phyloP scores from a whole-genome alignment of 2,113 vertebrate species.

The Forbesichthys papilliferus region DNA sequence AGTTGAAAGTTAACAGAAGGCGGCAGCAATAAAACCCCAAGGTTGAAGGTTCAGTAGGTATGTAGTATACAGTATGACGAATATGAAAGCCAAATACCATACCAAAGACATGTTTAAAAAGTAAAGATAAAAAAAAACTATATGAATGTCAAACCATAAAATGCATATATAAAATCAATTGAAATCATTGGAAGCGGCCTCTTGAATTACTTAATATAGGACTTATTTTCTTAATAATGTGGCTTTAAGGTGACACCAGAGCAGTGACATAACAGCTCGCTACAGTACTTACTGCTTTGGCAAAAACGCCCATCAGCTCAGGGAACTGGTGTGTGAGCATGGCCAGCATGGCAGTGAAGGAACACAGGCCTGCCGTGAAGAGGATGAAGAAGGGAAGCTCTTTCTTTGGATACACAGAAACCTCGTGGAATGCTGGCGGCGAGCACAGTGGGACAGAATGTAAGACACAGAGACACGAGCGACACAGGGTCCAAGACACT shows the following conservation, averaged over 20 bases:
- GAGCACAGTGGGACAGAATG: neutral
- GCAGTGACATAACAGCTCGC: neutral
- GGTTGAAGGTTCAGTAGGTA: constrained; percentile 18
- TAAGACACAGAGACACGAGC: neutral
- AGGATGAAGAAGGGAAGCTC: constrained; percentile 99
- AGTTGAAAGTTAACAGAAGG: constrained; percentile 50
- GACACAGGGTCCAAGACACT: neutral
- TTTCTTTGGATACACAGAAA: constrained; percentile 98
- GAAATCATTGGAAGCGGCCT: too few species aligned
- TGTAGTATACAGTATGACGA: neutral
- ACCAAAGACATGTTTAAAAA: too few species aligned
- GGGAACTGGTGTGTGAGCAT: constrained; percentile 98
- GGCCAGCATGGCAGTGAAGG: constrained; percentile 96
- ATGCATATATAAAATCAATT: too few species aligned
- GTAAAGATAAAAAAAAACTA: too few species aligned
- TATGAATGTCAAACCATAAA: too few species aligned
- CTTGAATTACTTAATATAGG: too few species aligned
- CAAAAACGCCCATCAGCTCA: constrained; percentile 96
- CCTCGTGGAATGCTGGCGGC: constrained; percentile 90
- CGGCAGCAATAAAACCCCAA: constrained; percentile 23
- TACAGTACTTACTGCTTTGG: constrained; percentile 83
- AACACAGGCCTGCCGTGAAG: constrained; percentile 98
- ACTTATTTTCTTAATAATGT: too few species aligned
- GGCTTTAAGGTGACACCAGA: too few species aligned
- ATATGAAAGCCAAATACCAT: constrained; percentile 6